These are phyloP conservation scores for Pollicipes pollicipes DNA, from an alignment of 1,140 invertebrate species.

Conservation along the genomic window DNA sequence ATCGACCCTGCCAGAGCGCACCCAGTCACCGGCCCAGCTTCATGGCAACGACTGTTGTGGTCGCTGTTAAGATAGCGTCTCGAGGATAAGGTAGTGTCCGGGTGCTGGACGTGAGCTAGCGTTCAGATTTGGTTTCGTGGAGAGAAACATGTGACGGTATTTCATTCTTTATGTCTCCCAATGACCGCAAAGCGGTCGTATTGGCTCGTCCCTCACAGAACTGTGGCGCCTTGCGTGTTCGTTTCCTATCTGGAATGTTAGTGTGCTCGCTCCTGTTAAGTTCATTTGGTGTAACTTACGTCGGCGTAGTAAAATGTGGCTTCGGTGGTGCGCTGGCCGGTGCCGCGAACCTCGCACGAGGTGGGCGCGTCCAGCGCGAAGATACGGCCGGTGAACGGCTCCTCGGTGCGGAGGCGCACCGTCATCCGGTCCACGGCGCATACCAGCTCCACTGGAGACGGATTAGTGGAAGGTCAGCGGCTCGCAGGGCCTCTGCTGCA, in stretches of 20 bases:
- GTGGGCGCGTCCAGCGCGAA: slow-evolving; percentile 30
- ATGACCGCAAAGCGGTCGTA: too few relatives aligned
- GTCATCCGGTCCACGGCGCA: slow-evolving; percentile 32
- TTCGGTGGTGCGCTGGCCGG: slow-evolving; percentile 27
- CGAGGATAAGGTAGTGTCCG: slow-evolving; percentile 11
- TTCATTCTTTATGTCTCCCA: slow-evolving; percentile 12
- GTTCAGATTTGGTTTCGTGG: slow-evolving; percentile 3
- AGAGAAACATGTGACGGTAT: slow-evolving; percentile 22
- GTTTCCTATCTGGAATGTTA: slow-evolving; percentile 21
- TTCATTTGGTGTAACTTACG: slow-evolving; percentile 8
- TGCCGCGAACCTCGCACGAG: slow-evolving; percentile 29
- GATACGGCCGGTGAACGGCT: slow-evolving; percentile 33
- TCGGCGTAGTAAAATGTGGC: slow-evolving; percentile 27
- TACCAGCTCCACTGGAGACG: slow-evolving; percentile 31
- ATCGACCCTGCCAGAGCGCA: slow-evolving; percentile 20
- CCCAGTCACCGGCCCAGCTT: slow-evolving; percentile 12
- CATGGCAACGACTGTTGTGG: too few relatives aligned
- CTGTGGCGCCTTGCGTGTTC: slow-evolving; percentile 14
- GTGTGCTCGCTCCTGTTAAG: neutral
- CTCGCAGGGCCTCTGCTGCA: too few relatives aligned
- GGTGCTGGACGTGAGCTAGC: slow-evolving; percentile 15
- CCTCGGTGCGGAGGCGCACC: slow-evolving; percentile 29
- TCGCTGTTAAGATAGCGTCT: too few relatives aligned
- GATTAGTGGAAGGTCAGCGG: too few relatives aligned
- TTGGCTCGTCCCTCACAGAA: slow-evolving; percentile 12